A percentile compares a stretch with the other conserved stretches of the same genome.
Evolutionary conservation across 2,888 invertebrate species (phyloP).

Genomic region (Andricus curvator): DNA sequence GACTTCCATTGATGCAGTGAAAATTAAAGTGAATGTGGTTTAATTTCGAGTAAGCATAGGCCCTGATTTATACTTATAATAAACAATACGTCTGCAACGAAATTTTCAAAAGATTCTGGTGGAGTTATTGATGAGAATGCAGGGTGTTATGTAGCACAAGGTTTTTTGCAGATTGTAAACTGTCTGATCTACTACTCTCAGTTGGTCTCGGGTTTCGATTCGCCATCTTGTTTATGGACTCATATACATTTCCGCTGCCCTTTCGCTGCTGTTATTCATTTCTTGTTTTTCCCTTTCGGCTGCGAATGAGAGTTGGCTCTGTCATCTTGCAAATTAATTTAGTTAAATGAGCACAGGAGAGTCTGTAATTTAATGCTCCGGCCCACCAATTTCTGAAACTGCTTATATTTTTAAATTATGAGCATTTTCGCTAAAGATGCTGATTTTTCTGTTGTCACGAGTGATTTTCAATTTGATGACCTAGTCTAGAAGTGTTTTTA

Average conservation of each 20-base stretch:
- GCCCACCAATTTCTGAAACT: background rate
- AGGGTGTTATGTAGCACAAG: conserved; percentile 9
- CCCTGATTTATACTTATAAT: background rate
- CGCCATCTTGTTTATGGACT: conserved; percentile 15
- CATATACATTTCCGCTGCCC: conserved; percentile 9
- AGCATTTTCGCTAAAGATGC: background rate
- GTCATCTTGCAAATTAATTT: conserved; percentile 35
- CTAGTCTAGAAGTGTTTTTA: background rate
- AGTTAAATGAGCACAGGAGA: conserved; percentile 12
- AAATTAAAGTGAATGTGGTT: background rate
- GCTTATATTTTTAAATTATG: background rate
- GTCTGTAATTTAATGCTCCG: conserved; percentile 11
- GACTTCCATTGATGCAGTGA: background rate
- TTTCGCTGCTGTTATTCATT: conserved; percentile 19
- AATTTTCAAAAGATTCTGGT: conserved; percentile 1
- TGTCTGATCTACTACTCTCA: conserved; percentile 10
- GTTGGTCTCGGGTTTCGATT: conserved; percentile 16
- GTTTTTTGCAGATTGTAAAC: conserved; percentile 29
- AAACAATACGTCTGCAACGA: background rate
- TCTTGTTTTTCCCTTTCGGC: background rate
- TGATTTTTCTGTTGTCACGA: background rate
- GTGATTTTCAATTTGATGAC: background rate
- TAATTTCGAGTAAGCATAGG: too few species aligned
- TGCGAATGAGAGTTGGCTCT: background rate
- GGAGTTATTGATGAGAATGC: conserved; percentile 11